Conservation (phyloP, 2,888 invertebrate genomes). For the Drosophila niveifrons region DNA sequence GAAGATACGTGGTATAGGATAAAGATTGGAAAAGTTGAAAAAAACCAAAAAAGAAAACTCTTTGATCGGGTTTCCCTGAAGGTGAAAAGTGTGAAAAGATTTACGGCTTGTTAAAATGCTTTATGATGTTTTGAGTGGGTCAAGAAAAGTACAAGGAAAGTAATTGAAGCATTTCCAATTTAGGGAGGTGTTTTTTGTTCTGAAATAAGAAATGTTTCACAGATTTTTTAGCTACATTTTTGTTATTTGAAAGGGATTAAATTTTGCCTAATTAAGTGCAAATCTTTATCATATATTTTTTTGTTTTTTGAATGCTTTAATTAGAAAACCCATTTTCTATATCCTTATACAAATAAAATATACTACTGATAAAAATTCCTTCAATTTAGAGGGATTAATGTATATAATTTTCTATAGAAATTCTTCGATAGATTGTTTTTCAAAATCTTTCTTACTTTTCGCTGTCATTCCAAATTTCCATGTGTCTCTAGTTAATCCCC, state of each 20-base stretch:
- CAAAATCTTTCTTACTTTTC: background rate
- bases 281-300: background rate
- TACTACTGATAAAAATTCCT: too few relatives aligned
- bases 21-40: constrained; percentile 26
- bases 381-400: background rate
- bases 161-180: constrained; percentile 1
- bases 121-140: background rate
- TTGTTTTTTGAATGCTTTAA: too few relatives aligned
- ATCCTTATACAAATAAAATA: too few relatives aligned
- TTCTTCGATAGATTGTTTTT: background rate
- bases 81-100: constrained; percentile 43
- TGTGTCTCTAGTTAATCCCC: background rate
- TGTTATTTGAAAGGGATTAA: background rate
- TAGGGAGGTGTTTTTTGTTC: background rate
- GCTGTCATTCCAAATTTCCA: constrained; percentile 2
- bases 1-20: constrained; percentile 11
- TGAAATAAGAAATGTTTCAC: background rate
- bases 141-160: background rate
- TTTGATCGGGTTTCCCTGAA: constrained; percentile 26
- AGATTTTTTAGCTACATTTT: background rate
- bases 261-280: background rate
- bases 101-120: constrained; percentile 17
- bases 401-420: background rate
- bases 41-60: constrained; percentile 15
- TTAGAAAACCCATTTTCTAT: too few relatives aligned